These are phyloP conservation scores for Theonella swinhoei DNA, from an alignment of 37 sponge, comb jelly and placozoan species.

Conservation along the genomic window DNA sequence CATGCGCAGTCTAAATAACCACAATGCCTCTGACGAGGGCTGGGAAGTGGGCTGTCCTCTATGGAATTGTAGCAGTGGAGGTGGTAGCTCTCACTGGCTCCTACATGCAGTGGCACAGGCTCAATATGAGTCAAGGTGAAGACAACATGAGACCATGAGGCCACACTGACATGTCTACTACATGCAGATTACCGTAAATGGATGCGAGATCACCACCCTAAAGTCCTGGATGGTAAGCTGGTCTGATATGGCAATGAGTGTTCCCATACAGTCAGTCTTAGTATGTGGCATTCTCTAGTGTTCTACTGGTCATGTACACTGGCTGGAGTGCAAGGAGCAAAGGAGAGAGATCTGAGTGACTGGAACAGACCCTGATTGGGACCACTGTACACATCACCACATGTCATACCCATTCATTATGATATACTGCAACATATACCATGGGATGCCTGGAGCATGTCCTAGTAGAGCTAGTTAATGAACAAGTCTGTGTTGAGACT, in stretches of 20 bases:
- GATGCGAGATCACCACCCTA: constrained; percentile 55
- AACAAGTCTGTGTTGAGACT: no score
- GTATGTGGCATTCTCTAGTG: constrained; percentile 15
- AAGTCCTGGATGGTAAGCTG: constrained; percentile 21
- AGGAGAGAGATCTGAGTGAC: constrained; percentile 45
- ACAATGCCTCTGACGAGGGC: constrained; percentile 67
- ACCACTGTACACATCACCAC: no score
- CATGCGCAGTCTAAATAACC: neutral
- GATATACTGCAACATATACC: no score
- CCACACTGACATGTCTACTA: neutral
- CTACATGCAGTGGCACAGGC: constrained; percentile 55
- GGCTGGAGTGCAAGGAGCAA: constrained; percentile 46
- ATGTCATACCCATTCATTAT: no score
- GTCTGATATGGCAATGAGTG: no score
- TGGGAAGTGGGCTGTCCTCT: constrained; percentile 55
- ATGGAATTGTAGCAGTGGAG: constrained; percentile 51
- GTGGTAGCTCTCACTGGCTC: constrained; percentile 21
- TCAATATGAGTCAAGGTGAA: constrained; percentile 75
- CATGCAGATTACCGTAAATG: constrained; percentile 48
- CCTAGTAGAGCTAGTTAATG: no score
- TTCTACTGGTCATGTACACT: constrained; percentile 65
- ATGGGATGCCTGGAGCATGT: no score
- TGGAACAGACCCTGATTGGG: no score
- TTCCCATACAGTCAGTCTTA: no score
- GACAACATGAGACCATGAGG: neutral